Base-by-base conservation (phyloP, 1,140 invertebrate genomes). In the Phymastichus coffea region DNA sequence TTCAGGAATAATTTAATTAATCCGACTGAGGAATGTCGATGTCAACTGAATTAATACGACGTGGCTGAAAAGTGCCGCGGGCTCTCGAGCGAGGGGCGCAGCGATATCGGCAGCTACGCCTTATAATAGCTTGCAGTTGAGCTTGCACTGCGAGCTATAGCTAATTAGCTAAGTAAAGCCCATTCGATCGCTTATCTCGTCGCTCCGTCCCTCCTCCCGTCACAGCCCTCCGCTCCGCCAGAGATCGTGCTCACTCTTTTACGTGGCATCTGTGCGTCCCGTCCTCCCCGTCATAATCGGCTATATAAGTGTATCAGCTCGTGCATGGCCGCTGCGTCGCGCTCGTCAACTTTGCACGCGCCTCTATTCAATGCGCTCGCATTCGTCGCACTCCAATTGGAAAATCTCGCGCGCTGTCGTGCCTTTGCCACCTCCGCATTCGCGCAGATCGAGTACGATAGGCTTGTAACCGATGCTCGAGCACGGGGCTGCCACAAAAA, bases 101-200 rank as follows among this genome's bases (percentile, higher is more conserved):
- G n/a, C n/a, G n/a, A n/a, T n/a, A n/a, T n/a, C n/a, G n/a, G n/a
- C n/a, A n/a, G n/a, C n/a, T n/a, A n/a, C n/a, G n/a, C n/a, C n/a
- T n/a, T n/a, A n/a, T n/a, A n/a, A n/a, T n/a, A n/a, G n/a, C n/a
- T n/a, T n/a, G n/a, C n/a, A n/a, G n/a, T n/a, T n/a, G n/a, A n/a
- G n/a, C n/a, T n/a, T n/a, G n/a, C n/a, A n/a, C n/a, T n/a, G n/a
- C n/a, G 66, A 72, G 70, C 71, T 67, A 64, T 66, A 57, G 63
- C 72, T 78, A 78, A 80, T 80, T 80, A 80, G 77, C 76, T 80
- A 78, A 80, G 78, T 80, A 79, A 80, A 80, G 78, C 75, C 67
- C 63, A 64, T 60, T 57, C 62, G 30, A 28, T 26, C 20, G n/a
- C 17, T 35, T 20, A 8, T 23, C 19, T 28, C 25, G 22, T 23